Conservation (phyloP, 1,140 invertebrate species). For the Plectus sambesii region DNA sequence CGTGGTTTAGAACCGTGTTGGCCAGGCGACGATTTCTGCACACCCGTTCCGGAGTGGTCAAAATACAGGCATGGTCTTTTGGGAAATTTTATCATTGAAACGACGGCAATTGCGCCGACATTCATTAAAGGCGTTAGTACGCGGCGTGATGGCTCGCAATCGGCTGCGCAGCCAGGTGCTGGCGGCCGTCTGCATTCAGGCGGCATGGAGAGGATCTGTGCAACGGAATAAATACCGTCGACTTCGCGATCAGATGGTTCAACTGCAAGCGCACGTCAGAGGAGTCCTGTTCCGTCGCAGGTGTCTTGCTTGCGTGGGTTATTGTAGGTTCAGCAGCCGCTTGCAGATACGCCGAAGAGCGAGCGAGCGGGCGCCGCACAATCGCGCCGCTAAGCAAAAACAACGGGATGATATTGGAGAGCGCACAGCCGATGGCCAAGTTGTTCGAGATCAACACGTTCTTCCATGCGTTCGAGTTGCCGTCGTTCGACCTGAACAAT, state of each 20-base stretch:
- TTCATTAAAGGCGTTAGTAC: constrained; percentile 57
- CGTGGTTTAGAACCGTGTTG: constrained; percentile 72
- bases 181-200: constrained; percentile 64
- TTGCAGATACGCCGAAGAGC: too few species aligned
- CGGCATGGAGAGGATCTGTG: constrained; percentile 59
- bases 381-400: too few species aligned
- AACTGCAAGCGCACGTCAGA: constrained; percentile 56
- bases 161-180: constrained; percentile 48
- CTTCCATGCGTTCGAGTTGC: constrained; percentile 4
- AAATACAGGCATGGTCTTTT: constrained; percentile 57
- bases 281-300: constrained; percentile 29
- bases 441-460: too few species aligned
- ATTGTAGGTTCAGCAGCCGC: not conserved
- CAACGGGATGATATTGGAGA: too few species aligned
- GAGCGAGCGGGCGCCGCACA: too few species aligned
- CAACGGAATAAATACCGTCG: constrained; percentile 58
- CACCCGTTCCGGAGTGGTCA: constrained; percentile 60
- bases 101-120: constrained; percentile 45
- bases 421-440: too few species aligned
- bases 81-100: constrained; percentile 1
- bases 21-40: constrained; percentile 64
- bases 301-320: constrained; percentile 6
- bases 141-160: constrained; percentile 45
- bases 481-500: constrained; percentile 26
- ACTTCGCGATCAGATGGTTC: constrained; percentile 54